Percentiles rank a stretch among this genome's conserved stretches.
phyloP scores from a whole-genome alignment of 2,888 invertebrate genomes.

The Pachliopta kotzebuea region DNA sequence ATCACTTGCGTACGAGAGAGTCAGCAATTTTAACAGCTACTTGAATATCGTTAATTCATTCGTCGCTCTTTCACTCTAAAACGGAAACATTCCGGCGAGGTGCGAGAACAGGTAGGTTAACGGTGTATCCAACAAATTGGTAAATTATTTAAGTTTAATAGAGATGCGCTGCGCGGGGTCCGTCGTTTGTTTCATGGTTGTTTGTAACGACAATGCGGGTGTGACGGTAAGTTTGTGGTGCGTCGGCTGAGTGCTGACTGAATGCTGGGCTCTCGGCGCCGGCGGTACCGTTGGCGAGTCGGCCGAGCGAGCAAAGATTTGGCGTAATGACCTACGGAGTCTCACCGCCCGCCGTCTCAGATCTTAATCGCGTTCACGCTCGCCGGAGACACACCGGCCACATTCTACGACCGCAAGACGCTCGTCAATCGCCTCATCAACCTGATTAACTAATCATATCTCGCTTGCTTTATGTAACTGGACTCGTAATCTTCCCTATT shows the following conservation, averaged over 20 bases:
- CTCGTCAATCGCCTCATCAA: conserved; percentile 36
- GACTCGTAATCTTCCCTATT: conserved; percentile 24
- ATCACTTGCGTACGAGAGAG: conserved; percentile 6
- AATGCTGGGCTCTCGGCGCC: conserved; percentile 40
- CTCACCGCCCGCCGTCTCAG: conserved; percentile 41
- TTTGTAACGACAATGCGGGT: conserved; percentile 26
- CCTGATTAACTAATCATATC: conserved; percentile 44
- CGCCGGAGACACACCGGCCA: conserved; percentile 41
- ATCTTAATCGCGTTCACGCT: conserved; percentile 42
- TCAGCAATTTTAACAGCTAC: conserved; percentile 21
- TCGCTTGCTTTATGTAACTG: conserved; percentile 39
- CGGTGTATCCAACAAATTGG: conserved; percentile 23
- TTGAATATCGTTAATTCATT: conserved; percentile 24
- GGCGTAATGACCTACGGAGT: conserved; percentile 52
- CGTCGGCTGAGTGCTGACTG: conserved; percentile 33
- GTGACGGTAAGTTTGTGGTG: conserved; percentile 21
- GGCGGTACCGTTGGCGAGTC: conserved; percentile 51
- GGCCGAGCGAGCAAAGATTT: conserved; percentile 36
- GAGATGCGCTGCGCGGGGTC: conserved; percentile 11
- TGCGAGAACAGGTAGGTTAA: conserved; percentile 17
- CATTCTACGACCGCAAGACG: conserved; percentile 37
- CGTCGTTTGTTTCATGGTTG: conserved; percentile 17
- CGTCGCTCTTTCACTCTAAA: conserved; percentile 25
- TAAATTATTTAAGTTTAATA: conserved; percentile 23
- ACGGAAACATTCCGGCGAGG: conserved; percentile 23